These are phyloP conservation scores for Nyctalus aviator DNA, from an alignment of 2,797 vertebrate genomes.

Conservation along the genomic window DNA sequence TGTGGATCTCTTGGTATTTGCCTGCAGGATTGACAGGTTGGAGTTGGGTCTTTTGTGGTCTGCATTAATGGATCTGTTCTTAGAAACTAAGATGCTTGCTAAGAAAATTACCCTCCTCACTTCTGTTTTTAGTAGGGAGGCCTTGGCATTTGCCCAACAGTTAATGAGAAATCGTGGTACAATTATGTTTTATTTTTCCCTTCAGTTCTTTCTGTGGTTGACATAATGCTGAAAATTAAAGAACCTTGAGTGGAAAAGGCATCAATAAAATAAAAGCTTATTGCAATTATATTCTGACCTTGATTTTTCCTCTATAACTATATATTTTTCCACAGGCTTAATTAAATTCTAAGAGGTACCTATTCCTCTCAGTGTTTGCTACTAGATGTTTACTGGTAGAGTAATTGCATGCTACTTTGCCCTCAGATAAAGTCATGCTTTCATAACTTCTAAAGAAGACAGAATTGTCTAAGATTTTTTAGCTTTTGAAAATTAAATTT, in stretches of 20 bases:
- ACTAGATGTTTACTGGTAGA: conserved; percentile 56
- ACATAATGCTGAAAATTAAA: conserved; percentile 77
- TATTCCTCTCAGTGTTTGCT: conserved; percentile 45
- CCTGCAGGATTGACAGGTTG: background rate
- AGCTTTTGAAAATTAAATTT: conserved; percentile 65
- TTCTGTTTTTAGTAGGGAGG: conserved; percentile 53
- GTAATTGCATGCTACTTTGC: conserved; percentile 46
- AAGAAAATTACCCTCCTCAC: conserved; percentile 45
- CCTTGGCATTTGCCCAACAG: conserved; percentile 74
- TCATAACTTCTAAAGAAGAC: conserved; percentile 39
- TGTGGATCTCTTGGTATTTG: background rate
- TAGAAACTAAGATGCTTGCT: conserved; percentile 49
- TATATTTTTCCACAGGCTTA: conserved; percentile 45
- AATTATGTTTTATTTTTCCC: conserved; percentile 58
- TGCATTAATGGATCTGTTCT: background rate
- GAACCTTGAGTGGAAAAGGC: conserved; percentile 79
- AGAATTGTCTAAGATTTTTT: conserved; percentile 55
- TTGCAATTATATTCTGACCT: conserved; percentile 78
- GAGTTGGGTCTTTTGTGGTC: background rate
- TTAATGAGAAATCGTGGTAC: conserved; percentile 79
- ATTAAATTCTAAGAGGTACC: conserved; percentile 52
- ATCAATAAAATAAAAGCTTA: conserved; percentile 77
- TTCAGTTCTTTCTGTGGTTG: conserved; percentile 70
- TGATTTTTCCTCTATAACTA: conserved; percentile 67
- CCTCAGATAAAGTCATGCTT: conserved; percentile 45